phyloP scores from a whole-genome alignment of 2,888 invertebrate species.

The Stenodema calcarata region DNA sequence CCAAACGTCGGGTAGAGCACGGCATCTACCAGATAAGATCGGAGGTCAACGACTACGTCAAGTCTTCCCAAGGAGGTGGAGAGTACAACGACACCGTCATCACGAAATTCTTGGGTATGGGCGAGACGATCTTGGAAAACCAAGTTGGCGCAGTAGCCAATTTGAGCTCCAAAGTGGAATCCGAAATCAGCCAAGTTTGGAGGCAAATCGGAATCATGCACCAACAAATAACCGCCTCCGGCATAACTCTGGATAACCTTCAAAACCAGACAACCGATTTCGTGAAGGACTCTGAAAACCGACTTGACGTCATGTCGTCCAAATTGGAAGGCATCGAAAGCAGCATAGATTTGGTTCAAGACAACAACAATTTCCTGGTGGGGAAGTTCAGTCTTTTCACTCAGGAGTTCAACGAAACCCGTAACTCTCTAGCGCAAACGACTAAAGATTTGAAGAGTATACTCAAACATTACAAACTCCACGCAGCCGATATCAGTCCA shows the following conservation, averaged over 20 bases:
- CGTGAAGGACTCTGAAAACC: constrained; percentile 77
- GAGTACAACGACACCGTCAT: constrained; percentile 73
- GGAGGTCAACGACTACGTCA: constrained; percentile 75
- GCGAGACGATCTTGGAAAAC: constrained; percentile 72
- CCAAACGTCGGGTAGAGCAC: constrained; percentile 83
- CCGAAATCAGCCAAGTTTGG: constrained; percentile 86
- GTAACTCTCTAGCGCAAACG: constrained; percentile 75
- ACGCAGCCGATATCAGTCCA: constrained; percentile 62
- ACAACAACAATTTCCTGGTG: constrained; percentile 81
- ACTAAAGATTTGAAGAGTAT: constrained; percentile 74
- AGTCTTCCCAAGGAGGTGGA: constrained; percentile 66
- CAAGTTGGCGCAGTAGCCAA: constrained; percentile 77
- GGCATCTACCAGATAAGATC: constrained; percentile 81
- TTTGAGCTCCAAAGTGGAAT: constrained; percentile 77
- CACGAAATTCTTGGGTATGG: constrained; percentile 74
- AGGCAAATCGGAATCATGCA: constrained; percentile 89
- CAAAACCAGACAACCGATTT: constrained; percentile 79
- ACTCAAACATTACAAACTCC: constrained; percentile 68
- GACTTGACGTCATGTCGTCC: constrained; percentile 67
- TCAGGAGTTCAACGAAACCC: constrained; percentile 84
- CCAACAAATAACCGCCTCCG: constrained; percentile 79
- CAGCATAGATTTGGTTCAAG: constrained; percentile 78
- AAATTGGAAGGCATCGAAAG: constrained; percentile 77
- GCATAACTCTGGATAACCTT: constrained; percentile 75
- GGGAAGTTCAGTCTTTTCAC: constrained; percentile 81